phyloP scores from a whole-genome alignment of 2,797 vertebrate genomes.

The Phyllotis vaccarum region DNA sequence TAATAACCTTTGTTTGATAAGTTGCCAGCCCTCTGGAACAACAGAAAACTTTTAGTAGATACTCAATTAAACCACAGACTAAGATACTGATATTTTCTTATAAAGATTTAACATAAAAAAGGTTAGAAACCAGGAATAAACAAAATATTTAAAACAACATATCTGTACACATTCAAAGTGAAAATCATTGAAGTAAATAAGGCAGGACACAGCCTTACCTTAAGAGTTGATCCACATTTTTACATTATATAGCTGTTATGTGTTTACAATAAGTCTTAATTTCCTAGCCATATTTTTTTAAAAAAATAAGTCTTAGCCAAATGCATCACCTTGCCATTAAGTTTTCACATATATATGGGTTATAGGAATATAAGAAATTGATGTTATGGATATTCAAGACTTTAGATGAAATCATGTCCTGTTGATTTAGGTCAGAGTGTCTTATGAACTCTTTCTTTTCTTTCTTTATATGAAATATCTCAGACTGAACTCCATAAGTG shows the following conservation, averaged over 20 bases:
- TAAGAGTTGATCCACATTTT: not conserved
- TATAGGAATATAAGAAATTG: not conserved
- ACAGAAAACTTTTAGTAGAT: not conserved
- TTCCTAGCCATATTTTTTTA: not conserved
- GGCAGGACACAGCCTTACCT: not conserved
- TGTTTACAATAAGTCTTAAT: not conserved
- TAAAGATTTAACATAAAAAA: too few relatives aligned
- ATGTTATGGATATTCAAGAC: not conserved
- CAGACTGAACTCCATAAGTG: not conserved
- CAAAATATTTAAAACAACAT: not conserved
- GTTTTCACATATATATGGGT: not conserved
- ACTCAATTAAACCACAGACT: not conserved
- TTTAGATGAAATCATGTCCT: not conserved
- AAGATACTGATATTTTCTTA: not conserved
- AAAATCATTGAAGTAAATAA: not conserved
- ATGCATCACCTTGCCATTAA: not conserved
- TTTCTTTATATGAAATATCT: not conserved
- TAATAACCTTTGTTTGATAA: not conserved
- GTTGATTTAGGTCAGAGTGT: not conserved
- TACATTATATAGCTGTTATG: not conserved
- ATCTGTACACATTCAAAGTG: not conserved
- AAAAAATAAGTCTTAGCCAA: not conserved
- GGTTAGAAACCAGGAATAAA: not conserved
- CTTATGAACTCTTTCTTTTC: not conserved
- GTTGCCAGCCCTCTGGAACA: not conserved